A percentile compares a stretch with the other conserved stretches of the same genome.
Conservation (phyloP, 2,888 invertebrate genomes). For the Choreutis nemorana region DNA sequence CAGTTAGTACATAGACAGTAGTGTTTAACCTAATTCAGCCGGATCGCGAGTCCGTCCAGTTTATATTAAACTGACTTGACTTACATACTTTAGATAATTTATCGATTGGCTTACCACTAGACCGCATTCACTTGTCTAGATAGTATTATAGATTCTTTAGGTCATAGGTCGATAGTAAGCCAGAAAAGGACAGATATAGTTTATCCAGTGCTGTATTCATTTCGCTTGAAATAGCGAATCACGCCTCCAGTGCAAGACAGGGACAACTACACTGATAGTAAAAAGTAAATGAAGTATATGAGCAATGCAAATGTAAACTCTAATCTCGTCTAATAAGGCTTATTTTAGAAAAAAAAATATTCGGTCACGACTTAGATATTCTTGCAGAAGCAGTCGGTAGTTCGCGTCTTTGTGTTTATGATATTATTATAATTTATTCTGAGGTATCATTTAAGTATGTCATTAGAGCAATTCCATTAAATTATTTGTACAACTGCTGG, state of each 20-base stretch:
- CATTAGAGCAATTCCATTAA: constrained; percentile 25
- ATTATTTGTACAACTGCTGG: constrained; percentile 23
- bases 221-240: constrained; percentile 53
- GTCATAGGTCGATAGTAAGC: constrained; percentile 54
- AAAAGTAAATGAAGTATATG: constrained; percentile 38
- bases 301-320: constrained; percentile 39
- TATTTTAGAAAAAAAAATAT: constrained; percentile 19
- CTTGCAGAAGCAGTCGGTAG: constrained; percentile 42
- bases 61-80: no score
- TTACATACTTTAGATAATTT: constrained; percentile 38
- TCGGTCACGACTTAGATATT: constrained; percentile 48
- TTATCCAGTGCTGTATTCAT: constrained; percentile 37
- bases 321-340: constrained; percentile 25
- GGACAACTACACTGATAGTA: constrained; percentile 52
- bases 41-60: no score
- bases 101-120: constrained; percentile 37
- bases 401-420: constrained; percentile 44
- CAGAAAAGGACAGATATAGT: constrained; percentile 48
- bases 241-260: constrained; percentile 52
- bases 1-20: no score
- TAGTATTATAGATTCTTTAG: constrained; percentile 55
- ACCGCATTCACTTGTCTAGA: constrained; percentile 54
- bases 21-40: no score
- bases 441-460: constrained; percentile 18
- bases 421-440: constrained; percentile 32